Percentiles rank a stretch among this genome's conserved stretches.
Evolutionary conservation across 1,140 invertebrate species (phyloP).

Genomic region (Amyelois transitella): DNA sequence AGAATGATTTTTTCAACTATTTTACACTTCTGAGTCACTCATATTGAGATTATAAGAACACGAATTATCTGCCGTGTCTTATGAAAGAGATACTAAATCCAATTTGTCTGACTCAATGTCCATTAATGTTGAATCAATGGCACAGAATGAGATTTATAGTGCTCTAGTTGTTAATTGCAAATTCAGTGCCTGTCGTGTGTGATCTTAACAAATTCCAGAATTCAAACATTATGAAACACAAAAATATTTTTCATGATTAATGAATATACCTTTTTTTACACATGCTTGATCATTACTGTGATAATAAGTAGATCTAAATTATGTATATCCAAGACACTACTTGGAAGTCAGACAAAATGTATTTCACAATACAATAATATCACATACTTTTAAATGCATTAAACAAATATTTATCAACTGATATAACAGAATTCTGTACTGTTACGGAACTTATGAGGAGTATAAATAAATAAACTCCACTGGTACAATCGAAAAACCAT

Average conservation of each 20-base stretch:
- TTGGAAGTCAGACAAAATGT: constrained; percentile 72
- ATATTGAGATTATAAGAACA: constrained; percentile 51
- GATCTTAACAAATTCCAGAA: neutral
- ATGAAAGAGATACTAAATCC: constrained; percentile 44
- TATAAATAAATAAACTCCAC: constrained; percentile 67
- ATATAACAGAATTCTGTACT: constrained; percentile 28
- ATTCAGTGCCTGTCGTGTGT: constrained; percentile 26
- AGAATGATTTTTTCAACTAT: constrained; percentile 71
- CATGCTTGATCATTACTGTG: constrained; percentile 43
- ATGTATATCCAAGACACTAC: constrained; percentile 62
- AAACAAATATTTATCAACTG: constrained; percentile 54
- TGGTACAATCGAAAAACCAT: constrained; percentile 73
- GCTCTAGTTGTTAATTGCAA: constrained; percentile 23
- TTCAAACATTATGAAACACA: neutral
- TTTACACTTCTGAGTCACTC: constrained; percentile 60
- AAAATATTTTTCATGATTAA: constrained; percentile 6
- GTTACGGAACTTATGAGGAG: constrained; percentile 36
- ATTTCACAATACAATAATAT: constrained; percentile 70
- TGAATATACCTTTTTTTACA: constrained; percentile 19
- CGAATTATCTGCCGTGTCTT: constrained; percentile 52
- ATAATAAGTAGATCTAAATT: constrained; percentile 46
- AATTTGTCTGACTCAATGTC: constrained; percentile 69
- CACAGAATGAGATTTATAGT: constrained; percentile 36
- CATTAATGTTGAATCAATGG: constrained; percentile 52
- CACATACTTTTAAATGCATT: constrained; percentile 73